These are phyloP conservation scores for Latrodectus geometricus DNA, from an alignment of 1,140 invertebrate species.

Conservation along the genomic window DNA sequence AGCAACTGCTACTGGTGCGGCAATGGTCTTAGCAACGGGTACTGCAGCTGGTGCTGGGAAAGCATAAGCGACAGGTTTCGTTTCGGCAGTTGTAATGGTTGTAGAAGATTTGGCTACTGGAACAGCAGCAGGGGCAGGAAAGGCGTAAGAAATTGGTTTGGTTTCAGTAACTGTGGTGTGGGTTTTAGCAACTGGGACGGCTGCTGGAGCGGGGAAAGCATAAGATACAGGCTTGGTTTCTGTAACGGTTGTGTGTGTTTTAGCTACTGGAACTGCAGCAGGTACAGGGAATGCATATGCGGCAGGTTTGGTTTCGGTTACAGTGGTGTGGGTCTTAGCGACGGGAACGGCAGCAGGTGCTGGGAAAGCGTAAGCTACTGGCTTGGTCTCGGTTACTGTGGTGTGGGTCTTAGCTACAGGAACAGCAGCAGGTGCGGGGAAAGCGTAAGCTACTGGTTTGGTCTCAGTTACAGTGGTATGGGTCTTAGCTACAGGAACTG, in stretches of 20 bases:
- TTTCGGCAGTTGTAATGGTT: conserved; percentile 13
- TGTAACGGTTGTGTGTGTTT: neutral
- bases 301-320: conserved; percentile 49
- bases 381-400: neutral
- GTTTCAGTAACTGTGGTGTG: conserved; percentile 71
- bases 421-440: conserved; percentile 39
- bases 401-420: conserved; percentile 46
- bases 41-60: conserved; percentile 44
- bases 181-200: conserved; percentile 28
- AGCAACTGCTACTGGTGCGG: neutral
- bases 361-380: conserved; percentile 5
- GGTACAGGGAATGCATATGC: conserved; percentile 41
- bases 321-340: conserved; percentile 20
- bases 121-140: conserved; percentile 63
- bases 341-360: conserved; percentile 42
- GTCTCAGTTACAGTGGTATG: conserved; percentile 20
- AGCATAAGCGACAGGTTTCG: conserved; percentile 37
- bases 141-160: conserved; percentile 64
- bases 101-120: conserved; percentile 9
- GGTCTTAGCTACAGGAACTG: conserved; percentile 43
- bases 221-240: conserved; percentile 9
- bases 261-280: conserved; percentile 15
- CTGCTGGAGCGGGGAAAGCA: conserved; percentile 31
- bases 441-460: conserved; percentile 34
- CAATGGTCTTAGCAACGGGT: conserved; percentile 34